Base-by-base conservation (phyloP, 30 jellyfish, hydroid and myxozoan genomes). In the Chrysaora quinquecirrha region DNA sequence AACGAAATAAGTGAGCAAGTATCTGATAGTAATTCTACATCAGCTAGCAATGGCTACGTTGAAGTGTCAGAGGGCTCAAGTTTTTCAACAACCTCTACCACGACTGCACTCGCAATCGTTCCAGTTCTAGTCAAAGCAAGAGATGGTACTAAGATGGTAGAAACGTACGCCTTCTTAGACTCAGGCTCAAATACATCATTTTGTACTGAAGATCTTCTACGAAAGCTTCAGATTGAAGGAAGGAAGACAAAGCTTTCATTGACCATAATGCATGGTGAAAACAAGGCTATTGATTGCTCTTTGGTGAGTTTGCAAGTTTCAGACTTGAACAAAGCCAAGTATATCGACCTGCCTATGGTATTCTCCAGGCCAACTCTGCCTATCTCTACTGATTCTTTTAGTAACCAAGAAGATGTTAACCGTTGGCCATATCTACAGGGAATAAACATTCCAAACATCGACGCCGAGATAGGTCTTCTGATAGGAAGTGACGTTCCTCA, bases 391-490 rank as follows among this genome's bases (percentile, higher is more conserved):
- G 58, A 14, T 11, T 2, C 23, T 23, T 7, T 64, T 3, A 33
- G 73, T 28, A 80, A 27, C 2, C 83, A 80, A 80, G 90, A 64
- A 64, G 90, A 80, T 31, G 71, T 64, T 18, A 50, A 31, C 19
- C 56, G 80, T 0, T 64, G 73, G 83, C 76, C 76, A 3, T 28
- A 70, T 28, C 68, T 70, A 9, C 2, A 30, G 68, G 82, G 82
- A 9, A 70, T 70, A 16, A 29, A 70, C 29, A 12, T 70, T 2
- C 16, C 16, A 29, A 9, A 30, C 34, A 38, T 70, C 29, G 31
- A 70, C 27, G 76, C 76, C 2, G 84, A 32, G 2, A 58, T 77
- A 6, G 71, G 84, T 19, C 84, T 77, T 24, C 70, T 77, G 21
- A 58, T 77, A 21, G 89, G 86, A 18, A 56, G 85, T 19, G 71